Evolutionary conservation across 1,140 invertebrate genomes (phyloP).

Genomic region (Drosophila aff.): DNA sequence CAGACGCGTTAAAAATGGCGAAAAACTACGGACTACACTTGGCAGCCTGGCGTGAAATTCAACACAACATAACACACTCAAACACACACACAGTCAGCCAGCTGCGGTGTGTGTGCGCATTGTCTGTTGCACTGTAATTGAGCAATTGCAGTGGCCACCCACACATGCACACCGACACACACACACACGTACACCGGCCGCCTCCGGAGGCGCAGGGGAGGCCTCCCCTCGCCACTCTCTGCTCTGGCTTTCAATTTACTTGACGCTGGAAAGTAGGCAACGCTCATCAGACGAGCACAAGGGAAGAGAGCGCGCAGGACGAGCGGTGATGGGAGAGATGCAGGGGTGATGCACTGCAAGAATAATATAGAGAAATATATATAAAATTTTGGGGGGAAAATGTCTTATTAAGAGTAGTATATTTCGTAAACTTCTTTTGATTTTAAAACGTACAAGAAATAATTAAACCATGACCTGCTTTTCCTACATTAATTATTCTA

Average conservation of each 20-base stretch:
- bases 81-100: conserved; percentile 13
- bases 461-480: too few relatives aligned
- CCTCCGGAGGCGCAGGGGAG: not conserved
- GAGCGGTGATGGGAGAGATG: not conserved
- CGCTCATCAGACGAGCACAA: conserved; percentile 32
- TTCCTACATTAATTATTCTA: too few relatives aligned
- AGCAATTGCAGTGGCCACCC: conserved; percentile 71
- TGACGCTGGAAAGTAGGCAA: conserved; percentile 76
- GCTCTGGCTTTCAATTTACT: conserved; percentile 44
- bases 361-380: not conserved
- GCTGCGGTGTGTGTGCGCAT: conserved; percentile 44
- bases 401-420: not conserved
- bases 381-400: not conserved
- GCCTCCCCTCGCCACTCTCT: not conserved
- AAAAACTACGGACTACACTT: conserved; percentile 82
- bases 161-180: conserved; percentile 20
- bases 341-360: not conserved
- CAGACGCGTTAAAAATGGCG: conserved; percentile 78
- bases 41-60: conserved; percentile 81
- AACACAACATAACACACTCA: conserved; percentile 73
- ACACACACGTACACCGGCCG: conserved; percentile 2
- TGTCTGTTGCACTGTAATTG: conserved; percentile 75
- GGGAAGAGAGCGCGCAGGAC: not conserved
- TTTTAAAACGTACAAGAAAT: not conserved
- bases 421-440: not conserved